phyloP scores from a whole-genome alignment of 2,797 vertebrate species.

The Sarcoramphus papa region DNA sequence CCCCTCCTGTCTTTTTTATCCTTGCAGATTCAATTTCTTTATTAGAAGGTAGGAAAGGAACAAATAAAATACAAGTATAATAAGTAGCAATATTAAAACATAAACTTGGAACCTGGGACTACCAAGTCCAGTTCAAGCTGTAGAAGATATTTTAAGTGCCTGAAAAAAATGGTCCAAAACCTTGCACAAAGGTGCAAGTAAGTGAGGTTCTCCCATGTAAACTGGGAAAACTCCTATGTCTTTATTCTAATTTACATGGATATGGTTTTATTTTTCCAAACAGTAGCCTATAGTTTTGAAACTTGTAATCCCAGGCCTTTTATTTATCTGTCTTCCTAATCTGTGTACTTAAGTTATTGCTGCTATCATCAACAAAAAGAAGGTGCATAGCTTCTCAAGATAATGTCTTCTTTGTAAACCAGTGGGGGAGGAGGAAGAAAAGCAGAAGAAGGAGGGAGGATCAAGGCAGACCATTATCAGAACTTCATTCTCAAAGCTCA shows the following conservation, averaged over 20 bases:
- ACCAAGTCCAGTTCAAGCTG: neutral
- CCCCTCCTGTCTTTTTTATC: neutral
- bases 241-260: neutral
- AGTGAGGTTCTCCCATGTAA: neutral
- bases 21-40: neutral
- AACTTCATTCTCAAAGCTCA: neutral
- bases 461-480: neutral
- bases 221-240: neutral
- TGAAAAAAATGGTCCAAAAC: neutral
- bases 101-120: neutral
- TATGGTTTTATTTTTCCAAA: neutral
- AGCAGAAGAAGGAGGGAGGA: neutral
- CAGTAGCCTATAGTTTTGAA: neutral
- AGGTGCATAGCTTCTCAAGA: neutral
- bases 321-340: neutral
- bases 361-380: neutral
- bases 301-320: neutral
- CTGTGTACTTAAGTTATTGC: neutral
- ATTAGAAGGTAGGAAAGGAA: neutral
- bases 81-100: neutral
- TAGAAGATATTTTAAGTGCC: neutral
- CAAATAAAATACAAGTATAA: neutral
- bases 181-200: neutral
- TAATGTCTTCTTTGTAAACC: neutral
- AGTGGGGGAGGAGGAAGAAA: rapidly evolving